Conservation (phyloP, 2,888 invertebrate genomes). For the Trissolcus brochymenae region DNA sequence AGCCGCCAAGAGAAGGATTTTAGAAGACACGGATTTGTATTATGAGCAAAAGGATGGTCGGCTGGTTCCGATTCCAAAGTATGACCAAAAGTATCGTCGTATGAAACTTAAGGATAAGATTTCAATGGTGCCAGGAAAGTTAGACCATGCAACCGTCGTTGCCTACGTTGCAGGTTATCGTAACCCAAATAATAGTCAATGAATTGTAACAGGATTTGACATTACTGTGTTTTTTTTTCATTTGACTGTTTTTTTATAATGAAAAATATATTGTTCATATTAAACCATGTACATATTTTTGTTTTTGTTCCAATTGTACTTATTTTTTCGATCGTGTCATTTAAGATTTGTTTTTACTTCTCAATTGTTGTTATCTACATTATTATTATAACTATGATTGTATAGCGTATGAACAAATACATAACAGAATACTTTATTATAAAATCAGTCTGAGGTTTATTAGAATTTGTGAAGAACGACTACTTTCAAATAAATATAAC, state of each 20-base stretch:
- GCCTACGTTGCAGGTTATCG: constrained; percentile 84
- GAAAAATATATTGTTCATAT: constrained; percentile 46
- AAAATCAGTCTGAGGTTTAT: too few species aligned
- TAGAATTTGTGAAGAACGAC: too few species aligned
- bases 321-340: too few species aligned
- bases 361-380: too few species aligned
- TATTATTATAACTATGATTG: too few species aligned
- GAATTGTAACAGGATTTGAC: constrained; percentile 42
- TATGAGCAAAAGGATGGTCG: constrained; percentile 79
- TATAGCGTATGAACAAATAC: too few species aligned
- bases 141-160: constrained; percentile 91
- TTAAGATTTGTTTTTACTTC: too few species aligned
- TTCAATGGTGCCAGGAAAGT: constrained; percentile 88
- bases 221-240: constrained; percentile 35
- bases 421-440: too few species aligned
- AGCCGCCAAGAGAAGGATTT: constrained; percentile 86
- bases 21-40: constrained; percentile 89
- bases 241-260: constrained; percentile 43
- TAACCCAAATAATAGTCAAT: constrained; percentile 38
- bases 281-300: constrained; percentile 5
- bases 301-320: too few species aligned
- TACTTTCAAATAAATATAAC: too few species aligned
- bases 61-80: constrained; percentile 79
- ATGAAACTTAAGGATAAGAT: constrained; percentile 85
- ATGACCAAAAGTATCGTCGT: constrained; percentile 83